Evolutionary conservation across 2,888 invertebrate species (phyloP), one percentile per base, ranked within the genome.

Genomic region (Dolichopus griseipennis): DNA sequence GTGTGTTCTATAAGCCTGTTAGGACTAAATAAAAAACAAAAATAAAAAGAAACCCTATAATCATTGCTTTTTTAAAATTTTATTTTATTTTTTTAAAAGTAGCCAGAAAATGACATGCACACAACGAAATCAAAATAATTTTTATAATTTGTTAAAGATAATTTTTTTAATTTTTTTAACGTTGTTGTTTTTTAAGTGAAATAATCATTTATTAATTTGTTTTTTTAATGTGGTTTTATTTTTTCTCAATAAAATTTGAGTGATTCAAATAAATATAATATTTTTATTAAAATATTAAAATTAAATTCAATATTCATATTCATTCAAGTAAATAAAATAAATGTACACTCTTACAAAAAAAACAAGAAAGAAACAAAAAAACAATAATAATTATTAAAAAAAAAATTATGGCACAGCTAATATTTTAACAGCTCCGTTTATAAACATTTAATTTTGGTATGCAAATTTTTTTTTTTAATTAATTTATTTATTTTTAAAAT

Each of bases 1-100:
- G 89, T 88, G 81, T 78, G 81, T 79, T 73, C 75, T 74, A 73
- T 72, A 73, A 76, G 73, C 74, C 74, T 67, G 72, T 73, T 62
- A 72, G 72, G 72, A 70, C 71, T 66, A 71, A 68, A 71, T 61
- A 65, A 52, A 52, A 1, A 52, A 52, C 8, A 52, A 52, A 18
- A 52, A 52, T 3, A 52, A 52, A 6, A 64, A 64, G 4, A 61
- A 27, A 9, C 41, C 41, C 41, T 41, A 41, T 43, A 61, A 68
- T 61, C 64, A 64, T 62, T 33, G 33, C 62, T 66, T 69, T 65
- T 66, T 22, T 52, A 65, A 20, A 61, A 61, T 34, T 65, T 61
- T 66, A 64, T 66, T 27, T 65, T 21, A 61, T 41, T 65, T 63
- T 52, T 65, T 68, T 64, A 43, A 34, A 67, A 10, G 37, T 64